Base-by-base conservation (phyloP, 2,113 vertebrate genomes). In the Tenrec ecaudatus region DNA sequence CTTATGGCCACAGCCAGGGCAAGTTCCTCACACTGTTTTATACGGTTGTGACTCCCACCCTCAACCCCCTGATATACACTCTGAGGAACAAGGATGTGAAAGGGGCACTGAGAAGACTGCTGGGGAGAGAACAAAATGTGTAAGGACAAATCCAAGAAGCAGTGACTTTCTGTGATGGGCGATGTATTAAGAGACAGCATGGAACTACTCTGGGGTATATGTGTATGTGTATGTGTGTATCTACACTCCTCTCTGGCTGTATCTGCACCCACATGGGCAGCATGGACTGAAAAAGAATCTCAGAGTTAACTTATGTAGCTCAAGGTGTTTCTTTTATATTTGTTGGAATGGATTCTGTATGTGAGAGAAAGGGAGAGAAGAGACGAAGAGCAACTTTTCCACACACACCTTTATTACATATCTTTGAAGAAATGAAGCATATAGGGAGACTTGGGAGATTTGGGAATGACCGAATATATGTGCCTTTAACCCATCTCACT, bases 61-160 rank as follows among this genome's bases (percentile, higher is more conserved):
- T 95, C 47, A 95, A 80, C 12, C 88, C 90, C 27, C 78, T 91
- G 40, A 93, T 91, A 40, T 95, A 91, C 16, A 77, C 91, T 40
- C 40, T 95, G 31, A 88, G 73, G 53, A 92, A 94, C 80, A 92
- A 88, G 27, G 82, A 90, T 33, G 53, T 95, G 38, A 93, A 88
- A 38, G 79, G 73, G 71, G 83, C 91, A 6, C 62, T 88, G 62
- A 88, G 14, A 22, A 80, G 73, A 78, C 20, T 88, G 25, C 6
- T 93, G 8, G 64, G 12, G 10, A 84, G 16, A 69, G 47, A 78
- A 14, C 62, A 64, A n/a, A 75, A 43, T 69, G 78, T 64, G 29
- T 78, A 43, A 85, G 27, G 29, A 71, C 53, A 80, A 86, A 15
- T 19, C 16, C 29, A 22, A 19, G 40, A 66, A 38, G 31, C 2